phyloP scores from a whole-genome alignment of 1,140 invertebrate genomes.

The Leptopilina boulardi region DNA sequence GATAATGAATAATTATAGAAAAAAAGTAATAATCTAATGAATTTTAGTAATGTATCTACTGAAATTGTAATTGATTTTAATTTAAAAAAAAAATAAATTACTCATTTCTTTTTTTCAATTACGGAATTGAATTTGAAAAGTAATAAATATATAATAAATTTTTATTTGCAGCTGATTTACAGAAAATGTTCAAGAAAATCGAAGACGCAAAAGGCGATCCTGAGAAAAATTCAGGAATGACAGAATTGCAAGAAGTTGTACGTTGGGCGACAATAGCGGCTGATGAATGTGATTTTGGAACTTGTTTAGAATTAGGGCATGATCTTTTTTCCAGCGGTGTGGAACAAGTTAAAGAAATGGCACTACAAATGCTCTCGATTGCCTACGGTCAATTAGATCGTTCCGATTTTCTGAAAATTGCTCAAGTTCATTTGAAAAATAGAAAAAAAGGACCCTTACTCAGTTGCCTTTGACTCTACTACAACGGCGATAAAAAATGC shows the following conservation, averaged over 20 bases:
- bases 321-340: slow-evolving; percentile 89
- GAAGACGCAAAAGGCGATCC: slow-evolving; percentile 80
- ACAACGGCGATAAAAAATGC: neutral
- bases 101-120: too few relatives aligned
- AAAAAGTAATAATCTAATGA: too few relatives aligned
- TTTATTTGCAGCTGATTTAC: slow-evolving; percentile 80
- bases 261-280: slow-evolving; percentile 90
- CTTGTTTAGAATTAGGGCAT: slow-evolving; percentile 90
- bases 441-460: slow-evolving; percentile 75
- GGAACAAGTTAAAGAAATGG: slow-evolving; percentile 81
- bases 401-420: slow-evolving; percentile 85
- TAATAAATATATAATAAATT: slow-evolving; percentile 7
- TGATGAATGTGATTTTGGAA: slow-evolving; percentile 96
- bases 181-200: slow-evolving; percentile 84
- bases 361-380: slow-evolving; percentile 82
- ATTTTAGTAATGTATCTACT: too few relatives aligned
- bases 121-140: too few relatives aligned
- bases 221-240: slow-evolving; percentile 77
- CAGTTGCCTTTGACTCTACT: slow-evolving; percentile 63
- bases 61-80: too few relatives aligned
- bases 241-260: slow-evolving; percentile 85
- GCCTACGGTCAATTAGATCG: slow-evolving; percentile 87
- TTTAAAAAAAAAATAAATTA: too few relatives aligned
- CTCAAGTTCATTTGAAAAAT: slow-evolving; percentile 81
- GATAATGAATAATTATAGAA: too few relatives aligned